Conservation (phyloP, 1,140 invertebrate species). For the Anoplolepis gracilipes region DNA sequence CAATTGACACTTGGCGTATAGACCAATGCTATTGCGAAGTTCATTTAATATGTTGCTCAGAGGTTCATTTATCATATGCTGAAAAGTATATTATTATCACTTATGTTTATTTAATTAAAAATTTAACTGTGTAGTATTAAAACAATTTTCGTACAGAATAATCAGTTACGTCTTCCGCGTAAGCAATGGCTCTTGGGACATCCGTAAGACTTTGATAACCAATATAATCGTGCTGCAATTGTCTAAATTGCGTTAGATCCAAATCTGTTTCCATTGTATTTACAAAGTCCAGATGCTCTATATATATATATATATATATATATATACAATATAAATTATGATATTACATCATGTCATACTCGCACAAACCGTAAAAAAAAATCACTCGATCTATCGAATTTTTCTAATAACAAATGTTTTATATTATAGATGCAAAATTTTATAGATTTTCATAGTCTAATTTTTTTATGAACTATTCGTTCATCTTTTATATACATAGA, state of each 20-base stretch:
- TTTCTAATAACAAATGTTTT: no score
- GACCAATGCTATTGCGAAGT: slow-evolving; percentile 89
- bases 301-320: slow-evolving; percentile 57
- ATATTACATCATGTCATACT: not conserved
- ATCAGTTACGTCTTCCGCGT: slow-evolving; percentile 88
- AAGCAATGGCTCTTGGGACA: slow-evolving; percentile 93
- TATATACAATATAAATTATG: slow-evolving; percentile 63
- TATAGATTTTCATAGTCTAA: not conserved
- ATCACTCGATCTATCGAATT: no score
- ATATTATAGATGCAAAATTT: not conserved
- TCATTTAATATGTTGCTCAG: slow-evolving; percentile 91
- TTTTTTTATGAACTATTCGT: not conserved
- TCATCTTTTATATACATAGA: not conserved
- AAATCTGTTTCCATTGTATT: slow-evolving; percentile 91
- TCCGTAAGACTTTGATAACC: slow-evolving; percentile 99
- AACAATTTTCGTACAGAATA: slow-evolving; percentile 86
- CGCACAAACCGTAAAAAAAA: no score
- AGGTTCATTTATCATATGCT: slow-evolving; percentile 87
- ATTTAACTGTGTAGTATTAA: slow-evolving; percentile 17
- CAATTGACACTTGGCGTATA: slow-evolving; percentile 93
- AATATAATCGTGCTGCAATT: slow-evolving; percentile 96
- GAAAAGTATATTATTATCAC: slow-evolving; percentile 62
- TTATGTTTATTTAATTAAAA: not conserved
- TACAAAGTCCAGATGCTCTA: slow-evolving; percentile 98
- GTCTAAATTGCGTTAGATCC: slow-evolving; percentile 92